Base-by-base conservation (phyloP, 2,797 vertebrate species). In the Neosilurus hyrtlii region DNA sequence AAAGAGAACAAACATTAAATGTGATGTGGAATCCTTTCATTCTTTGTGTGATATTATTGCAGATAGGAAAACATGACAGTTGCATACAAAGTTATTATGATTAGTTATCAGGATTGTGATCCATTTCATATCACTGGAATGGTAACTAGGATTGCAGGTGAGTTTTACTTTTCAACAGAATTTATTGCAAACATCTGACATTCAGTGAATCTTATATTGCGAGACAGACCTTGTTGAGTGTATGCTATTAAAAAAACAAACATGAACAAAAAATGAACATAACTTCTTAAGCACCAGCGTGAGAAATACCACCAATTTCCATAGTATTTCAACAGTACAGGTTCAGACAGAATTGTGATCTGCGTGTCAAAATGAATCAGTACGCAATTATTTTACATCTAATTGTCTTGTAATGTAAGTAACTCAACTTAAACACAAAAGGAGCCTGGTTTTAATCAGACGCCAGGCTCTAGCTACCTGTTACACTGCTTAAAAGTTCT, bases 181-280 rank as follows among this genome's bases (percentile, higher is more conserved):
- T 94, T 94, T 95, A 94, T 94, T 93, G 92, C 91, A 93, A 92
- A 91, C 90, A 84, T 89, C 83, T 88, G 89, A 91, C 88, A 87
- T 82, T 92, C 89, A 91, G 75, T 77, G 87, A 75, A 87, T 90
- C 90, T 84, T 82, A 82, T 86, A 62, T 79, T 66, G 81, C 61
- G 65, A 67, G 59, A 71, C n/a, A 80, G 26, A 82, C 37, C 70
- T 63, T 81, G 8, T 16, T n/a, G 0, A 81, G 54, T 2, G 15
- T 3, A 71, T 52, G 8, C 49, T 71, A 56, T 75, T 72, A 24
- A 67, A 84, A 80, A 75, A 35, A 67, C 51, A 77, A 71, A 62
- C 79, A 51, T 67, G 52, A 80, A 72, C 26, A 82, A 77, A 71
- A 62, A 81, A 35, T 73, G 59, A 80, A 72, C 26, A 82, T 35